Evolutionary conservation across 1,140 invertebrate genomes (phyloP), one percentile per base, ranked within the genome.

Genomic region (Cotesia chilonis): DNA sequence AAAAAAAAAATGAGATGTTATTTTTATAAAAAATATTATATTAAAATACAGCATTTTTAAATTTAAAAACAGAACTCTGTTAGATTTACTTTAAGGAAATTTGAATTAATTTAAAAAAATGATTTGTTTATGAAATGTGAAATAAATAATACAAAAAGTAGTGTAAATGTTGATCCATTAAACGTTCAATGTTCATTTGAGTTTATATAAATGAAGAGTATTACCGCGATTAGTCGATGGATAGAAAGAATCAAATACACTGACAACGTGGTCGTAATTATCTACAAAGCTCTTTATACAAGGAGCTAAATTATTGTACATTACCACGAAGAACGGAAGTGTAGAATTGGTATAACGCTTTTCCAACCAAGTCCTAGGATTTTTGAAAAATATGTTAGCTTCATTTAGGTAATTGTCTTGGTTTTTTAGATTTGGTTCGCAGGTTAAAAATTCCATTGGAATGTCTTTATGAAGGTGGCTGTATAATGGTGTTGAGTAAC

Each of bases 401-500:
- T 98, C 96, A 78, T 95, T 93, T 4, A 85, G 74, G 78, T 94
- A 95, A 77, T 89, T 81, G 0, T 83, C 74, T n/a, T 80, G 70
- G 7, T 89, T 83, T 5, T 87, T 74, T 3, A 96, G 86, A 81
- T 96, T 95, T 4, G 96, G 96, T 79, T 96, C 92, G 81, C 96
- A 98, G 28, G 92, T 94, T n/a, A 98, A 86, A 85, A 96, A 96
- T 72, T 90, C 89, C 76, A 92, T 89, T 0, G 91, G 88, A 1
- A 97, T 87, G 82, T 97, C 95, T 35, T 88, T 78, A 82, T 97
- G 96, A 1, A 98, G 84, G 84, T 96, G 94, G 83, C 95, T 97
- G 81, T 96, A 96, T 41, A 94, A 90, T 0, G 96, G 96, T 3
- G 94, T 96, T 12, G 95, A 94, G 85, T 98, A 96, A 81, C 96